Evolutionary conservation across 2,888 invertebrate species (phyloP).

Genomic region (Tinea trinotella): DNA sequence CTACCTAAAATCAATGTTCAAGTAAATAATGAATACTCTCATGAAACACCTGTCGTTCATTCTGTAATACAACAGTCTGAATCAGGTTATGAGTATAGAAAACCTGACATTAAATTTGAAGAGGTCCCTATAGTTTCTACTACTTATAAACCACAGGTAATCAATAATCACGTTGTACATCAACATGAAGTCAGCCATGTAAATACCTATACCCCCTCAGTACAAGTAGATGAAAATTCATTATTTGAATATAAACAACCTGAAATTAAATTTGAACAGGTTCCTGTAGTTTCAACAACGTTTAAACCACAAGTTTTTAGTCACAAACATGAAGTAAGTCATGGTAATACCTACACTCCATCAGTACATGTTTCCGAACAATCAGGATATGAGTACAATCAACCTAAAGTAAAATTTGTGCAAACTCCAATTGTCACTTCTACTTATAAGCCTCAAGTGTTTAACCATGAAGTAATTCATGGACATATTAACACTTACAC

Average conservation of each 20-base stretch:
- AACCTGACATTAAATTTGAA: background rate
- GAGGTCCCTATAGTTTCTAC: conserved; percentile 2
- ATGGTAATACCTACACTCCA: background rate
- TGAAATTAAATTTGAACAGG: background rate
- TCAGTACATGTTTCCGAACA: background rate
- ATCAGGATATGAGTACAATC: conserved; percentile 16
- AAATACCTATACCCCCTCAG: background rate
- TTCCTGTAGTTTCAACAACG: background rate
- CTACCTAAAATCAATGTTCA: conserved; percentile 24
- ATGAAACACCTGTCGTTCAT: background rate
- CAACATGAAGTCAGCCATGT: no score
- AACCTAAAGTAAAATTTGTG: background rate
- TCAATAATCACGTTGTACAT: conserved; percentile 35
- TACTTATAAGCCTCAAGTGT: conserved; percentile 33
- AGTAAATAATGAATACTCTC: conserved; percentile 22
- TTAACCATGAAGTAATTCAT: conserved; percentile 34
- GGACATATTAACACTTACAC: background rate
- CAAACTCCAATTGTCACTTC: conserved; percentile 5
- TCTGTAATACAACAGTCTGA: background rate
- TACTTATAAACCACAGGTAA: conserved; percentile 33
- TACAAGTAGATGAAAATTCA: background rate
- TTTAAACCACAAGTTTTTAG: background rate
- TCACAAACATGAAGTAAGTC: conserved; percentile 24
- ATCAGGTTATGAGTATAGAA: background rate
- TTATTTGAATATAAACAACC: conserved; percentile 18